phyloP scores from a whole-genome alignment of 1,140 invertebrate species.

The Daktulosphaira vitifoliae region DNA sequence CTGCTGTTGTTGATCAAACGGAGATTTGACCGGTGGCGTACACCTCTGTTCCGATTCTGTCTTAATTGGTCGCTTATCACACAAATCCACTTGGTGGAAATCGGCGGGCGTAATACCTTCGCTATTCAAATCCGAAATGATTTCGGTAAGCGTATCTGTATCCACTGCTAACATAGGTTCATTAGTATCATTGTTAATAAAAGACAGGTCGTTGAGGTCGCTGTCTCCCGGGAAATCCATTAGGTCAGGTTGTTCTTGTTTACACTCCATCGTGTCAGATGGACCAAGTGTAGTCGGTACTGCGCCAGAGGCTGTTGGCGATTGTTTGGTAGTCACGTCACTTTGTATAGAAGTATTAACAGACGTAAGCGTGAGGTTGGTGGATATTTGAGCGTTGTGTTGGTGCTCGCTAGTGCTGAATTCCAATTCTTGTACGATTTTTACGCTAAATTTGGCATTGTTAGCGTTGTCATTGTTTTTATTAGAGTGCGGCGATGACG shows the following conservation, averaged over 20 bases:
- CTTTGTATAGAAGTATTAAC: slow-evolving; percentile 69
- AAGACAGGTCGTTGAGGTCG: slow-evolving; percentile 21
- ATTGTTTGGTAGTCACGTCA: slow-evolving; percentile 46
- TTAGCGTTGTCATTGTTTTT: slow-evolving; percentile 43
- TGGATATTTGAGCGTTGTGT: slow-evolving; percentile 73
- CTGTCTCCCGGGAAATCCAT: slow-evolving; percentile 47
- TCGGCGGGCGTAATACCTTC: slow-evolving; percentile 71
- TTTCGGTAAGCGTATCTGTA: slow-evolving; percentile 24
- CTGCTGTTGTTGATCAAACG: slow-evolving; percentile 22
- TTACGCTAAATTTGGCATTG: slow-evolving; percentile 75
- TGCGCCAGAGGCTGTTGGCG: slow-evolving; percentile 36
- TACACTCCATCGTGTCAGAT: slow-evolving; percentile 60
- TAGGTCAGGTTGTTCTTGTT: slow-evolving; percentile 58
- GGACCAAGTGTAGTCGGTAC: slow-evolving; percentile 37
- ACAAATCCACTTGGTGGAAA: slow-evolving; percentile 50
- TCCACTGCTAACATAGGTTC: slow-evolving; percentile 24
- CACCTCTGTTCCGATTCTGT: slow-evolving; percentile 18
- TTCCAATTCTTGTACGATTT: slow-evolving; percentile 81
- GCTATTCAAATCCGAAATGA: slow-evolving; percentile 62
- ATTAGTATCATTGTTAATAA: slow-evolving; percentile 22
- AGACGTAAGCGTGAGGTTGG: slow-evolving; percentile 70
- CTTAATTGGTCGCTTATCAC: slow-evolving; percentile 21
- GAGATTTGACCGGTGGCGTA: slow-evolving; percentile 18
- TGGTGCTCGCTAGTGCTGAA: slow-evolving; percentile 68
- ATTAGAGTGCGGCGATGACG: neutral